Evolutionary conservation across 2,888 invertebrate genomes (phyloP).

Genomic region (Microplitis deprimator): DNA sequence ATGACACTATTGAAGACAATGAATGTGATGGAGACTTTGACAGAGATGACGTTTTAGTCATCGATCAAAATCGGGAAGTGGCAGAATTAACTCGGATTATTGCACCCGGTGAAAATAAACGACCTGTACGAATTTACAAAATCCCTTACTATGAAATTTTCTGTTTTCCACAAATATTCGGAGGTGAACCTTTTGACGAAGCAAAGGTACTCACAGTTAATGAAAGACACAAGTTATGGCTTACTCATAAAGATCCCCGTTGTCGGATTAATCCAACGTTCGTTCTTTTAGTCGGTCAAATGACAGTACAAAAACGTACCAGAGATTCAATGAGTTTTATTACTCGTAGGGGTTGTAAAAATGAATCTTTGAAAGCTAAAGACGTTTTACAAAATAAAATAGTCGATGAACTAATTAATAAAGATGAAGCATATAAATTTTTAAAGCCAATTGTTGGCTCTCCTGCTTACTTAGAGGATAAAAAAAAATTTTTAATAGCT

Average conservation of each 20-base stretch:
- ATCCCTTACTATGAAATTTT: background rate
- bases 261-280: background rate
- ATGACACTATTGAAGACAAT: background rate
- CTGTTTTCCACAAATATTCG: background rate
- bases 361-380: background rate
- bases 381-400: background rate
- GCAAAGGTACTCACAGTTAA: background rate
- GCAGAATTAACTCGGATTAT: background rate
- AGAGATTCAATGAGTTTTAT: background rate
- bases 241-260: background rate
- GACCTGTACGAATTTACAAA: background rate
- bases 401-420: background rate
- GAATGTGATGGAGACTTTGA: background rate
- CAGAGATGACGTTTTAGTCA: background rate
- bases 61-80: background rate
- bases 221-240: background rate
- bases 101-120: background rate
- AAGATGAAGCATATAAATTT: constrained; percentile 13
- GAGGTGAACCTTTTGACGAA: background rate
- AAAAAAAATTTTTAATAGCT: constrained; percentile 15
- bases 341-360: constrained; percentile 16
- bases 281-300: no score
- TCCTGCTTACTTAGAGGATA: background rate
- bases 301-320: no score
- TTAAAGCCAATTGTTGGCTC: constrained; percentile 3